These are phyloP conservation scores for Cecropterus lyciades DNA, from an alignment of 1,140 invertebrate genomes.

Conservation along the genomic window DNA sequence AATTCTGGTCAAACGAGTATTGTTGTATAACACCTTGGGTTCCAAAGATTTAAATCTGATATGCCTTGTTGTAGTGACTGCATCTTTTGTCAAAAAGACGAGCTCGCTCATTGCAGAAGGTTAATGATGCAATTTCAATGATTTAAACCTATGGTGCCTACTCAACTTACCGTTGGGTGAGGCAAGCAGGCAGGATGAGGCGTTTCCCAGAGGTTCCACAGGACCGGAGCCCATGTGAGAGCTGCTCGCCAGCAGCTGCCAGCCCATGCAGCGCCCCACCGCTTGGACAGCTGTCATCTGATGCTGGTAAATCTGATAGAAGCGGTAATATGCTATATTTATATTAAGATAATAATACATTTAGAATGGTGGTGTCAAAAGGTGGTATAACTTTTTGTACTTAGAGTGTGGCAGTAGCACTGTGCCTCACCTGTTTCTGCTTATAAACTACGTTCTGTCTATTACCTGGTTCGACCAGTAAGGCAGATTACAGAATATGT, in stretches of 20 bases:
- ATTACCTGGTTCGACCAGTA: too few species aligned
- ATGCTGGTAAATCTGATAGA: constrained; percentile 92
- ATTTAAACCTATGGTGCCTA: not conserved
- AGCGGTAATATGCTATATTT: not conserved
- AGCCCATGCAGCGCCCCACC: constrained; percentile 96
- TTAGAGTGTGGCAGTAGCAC: too few species aligned
- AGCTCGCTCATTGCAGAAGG: too few species aligned
- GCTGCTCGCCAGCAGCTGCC: constrained; percentile 95
- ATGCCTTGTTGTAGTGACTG: not conserved
- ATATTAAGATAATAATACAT: too few species aligned
- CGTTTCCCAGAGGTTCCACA: constrained; percentile 95
- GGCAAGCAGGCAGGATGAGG: constrained; percentile 92
- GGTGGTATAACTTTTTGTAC: too few species aligned
- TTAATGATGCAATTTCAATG: not conserved
- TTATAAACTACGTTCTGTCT: too few species aligned
- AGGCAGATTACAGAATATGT: too few species aligned
- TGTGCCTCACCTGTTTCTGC: too few species aligned
- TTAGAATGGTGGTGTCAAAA: too few species aligned
- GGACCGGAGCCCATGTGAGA: constrained; percentile 94
- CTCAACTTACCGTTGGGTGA: constrained; percentile 91
- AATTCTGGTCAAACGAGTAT: not conserved
- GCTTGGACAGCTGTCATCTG: constrained; percentile 95
- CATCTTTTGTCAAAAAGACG: not conserved
- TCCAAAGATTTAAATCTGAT: not conserved
- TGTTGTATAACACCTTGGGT: not conserved